phyloP scores from a whole-genome alignment of 2,888 invertebrate genomes.

The Eupeodes luniger region DNA sequence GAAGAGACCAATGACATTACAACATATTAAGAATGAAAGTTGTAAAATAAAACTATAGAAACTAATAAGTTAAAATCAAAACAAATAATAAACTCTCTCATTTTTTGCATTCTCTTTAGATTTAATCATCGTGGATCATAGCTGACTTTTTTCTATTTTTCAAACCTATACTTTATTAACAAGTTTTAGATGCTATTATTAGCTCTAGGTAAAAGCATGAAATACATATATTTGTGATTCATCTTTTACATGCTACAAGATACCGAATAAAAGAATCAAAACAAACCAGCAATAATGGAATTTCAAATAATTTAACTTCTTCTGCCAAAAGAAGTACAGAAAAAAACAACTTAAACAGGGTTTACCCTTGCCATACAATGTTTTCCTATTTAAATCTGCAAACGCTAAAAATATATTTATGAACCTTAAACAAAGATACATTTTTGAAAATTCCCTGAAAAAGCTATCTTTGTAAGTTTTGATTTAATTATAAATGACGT shows the following conservation, averaged over 20 bases:
- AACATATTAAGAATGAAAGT: conserved; percentile 1
- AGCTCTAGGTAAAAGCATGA: not conserved
- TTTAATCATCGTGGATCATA: not conserved
- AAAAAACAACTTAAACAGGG: conserved; percentile 10
- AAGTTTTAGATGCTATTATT: conserved; percentile 1
- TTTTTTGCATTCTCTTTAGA: not conserved
- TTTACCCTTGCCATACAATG: not conserved
- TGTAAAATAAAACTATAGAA: not conserved
- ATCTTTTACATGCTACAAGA: not conserved
- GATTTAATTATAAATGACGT: no score
- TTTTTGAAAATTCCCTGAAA: no score
- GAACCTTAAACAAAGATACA: no score
- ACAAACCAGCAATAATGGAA: conserved; percentile 7
- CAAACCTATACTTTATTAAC: not conserved
- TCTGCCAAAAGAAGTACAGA: not conserved
- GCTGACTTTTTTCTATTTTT: not conserved
- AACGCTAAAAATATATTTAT: no score
- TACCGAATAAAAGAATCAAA: conserved; percentile 33
- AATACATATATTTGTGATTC: not conserved
- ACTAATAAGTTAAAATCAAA: not conserved
- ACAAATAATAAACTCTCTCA: not conserved
- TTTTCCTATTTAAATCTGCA: not conserved
- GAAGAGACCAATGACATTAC: not conserved
- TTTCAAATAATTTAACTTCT: not conserved
- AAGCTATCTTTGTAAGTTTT: no score